phyloP scores from a whole-genome alignment of 2,113 vertebrate species.

The Athene cunicularia region DNA sequence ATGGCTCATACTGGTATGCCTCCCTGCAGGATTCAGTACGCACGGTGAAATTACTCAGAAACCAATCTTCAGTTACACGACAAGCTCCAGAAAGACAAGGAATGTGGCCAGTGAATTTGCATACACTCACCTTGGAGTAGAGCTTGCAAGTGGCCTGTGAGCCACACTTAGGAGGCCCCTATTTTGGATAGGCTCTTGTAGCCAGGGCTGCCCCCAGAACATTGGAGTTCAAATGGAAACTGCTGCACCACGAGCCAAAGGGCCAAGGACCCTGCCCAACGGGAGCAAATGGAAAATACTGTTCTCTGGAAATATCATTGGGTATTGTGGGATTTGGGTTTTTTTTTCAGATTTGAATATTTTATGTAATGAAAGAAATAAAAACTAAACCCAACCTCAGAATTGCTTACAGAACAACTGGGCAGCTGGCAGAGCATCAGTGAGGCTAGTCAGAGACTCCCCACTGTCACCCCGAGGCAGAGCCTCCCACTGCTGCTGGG shows the following conservation, averaged over 20 bases:
- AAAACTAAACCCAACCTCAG: background rate
- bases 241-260: rapidly evolving
- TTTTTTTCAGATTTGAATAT: background rate
- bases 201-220: background rate
- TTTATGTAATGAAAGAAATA: background rate
- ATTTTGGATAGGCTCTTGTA: background rate
- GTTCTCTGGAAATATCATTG: background rate
- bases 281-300: background rate
- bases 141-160: background rate
- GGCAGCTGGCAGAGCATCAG: background rate
- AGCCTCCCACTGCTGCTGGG: background rate
- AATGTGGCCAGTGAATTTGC: background rate
- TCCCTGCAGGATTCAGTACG: background rate
- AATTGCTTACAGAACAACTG: background rate
- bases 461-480: background rate
- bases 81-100: background rate
- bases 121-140: background rate
- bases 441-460: background rate
- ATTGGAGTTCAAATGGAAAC: background rate
- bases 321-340: background rate
- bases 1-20: background rate
- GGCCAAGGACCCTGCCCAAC: background rate
- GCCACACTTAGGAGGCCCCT: background rate
- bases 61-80: background rate
- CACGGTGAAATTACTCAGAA: background rate